A percentile compares a stretch with the other conserved stretches of the same genome.
phyloP scores from a whole-genome alignment of 2,888 invertebrate genomes.

The Sylvicola fuscatus region DNA sequence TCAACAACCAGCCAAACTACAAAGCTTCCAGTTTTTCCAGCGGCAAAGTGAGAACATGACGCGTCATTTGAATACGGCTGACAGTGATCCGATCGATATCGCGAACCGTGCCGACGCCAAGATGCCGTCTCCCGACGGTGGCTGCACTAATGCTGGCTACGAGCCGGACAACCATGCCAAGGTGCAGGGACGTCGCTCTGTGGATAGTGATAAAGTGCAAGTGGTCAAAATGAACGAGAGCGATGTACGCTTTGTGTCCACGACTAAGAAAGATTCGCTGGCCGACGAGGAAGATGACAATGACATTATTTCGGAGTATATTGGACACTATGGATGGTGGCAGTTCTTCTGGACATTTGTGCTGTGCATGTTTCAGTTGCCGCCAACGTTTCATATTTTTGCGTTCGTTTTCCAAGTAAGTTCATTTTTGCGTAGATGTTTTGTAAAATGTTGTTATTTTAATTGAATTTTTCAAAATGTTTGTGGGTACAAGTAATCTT shows the following conservation, averaged over 20 bases:
- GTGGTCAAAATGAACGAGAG: no score
- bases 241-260: neutral
- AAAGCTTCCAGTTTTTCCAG: no score
- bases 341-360: constrained; percentile 33
- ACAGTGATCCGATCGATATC: no score
- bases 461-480: neutral
- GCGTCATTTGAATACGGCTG: no score
- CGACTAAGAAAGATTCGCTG: neutral
- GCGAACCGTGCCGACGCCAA: no score
- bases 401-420: constrained; percentile 32
- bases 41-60: no score
- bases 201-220: no score
- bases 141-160: no score
- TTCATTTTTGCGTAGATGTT: neutral
- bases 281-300: constrained; percentile 17
- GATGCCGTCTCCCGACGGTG: no score
- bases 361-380: constrained; percentile 35
- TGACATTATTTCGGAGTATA: constrained; percentile 31
- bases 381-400: constrained; percentile 41
- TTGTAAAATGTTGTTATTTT: neutral
- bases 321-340: constrained; percentile 37
- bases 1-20: no score
- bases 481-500: neutral
- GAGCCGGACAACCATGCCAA: no score
- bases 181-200: no score